These are phyloP conservation scores for Holothuria scabra DNA, from an alignment of 53 echinoderm and acorn worm genomes.

Conservation along the genomic window DNA sequence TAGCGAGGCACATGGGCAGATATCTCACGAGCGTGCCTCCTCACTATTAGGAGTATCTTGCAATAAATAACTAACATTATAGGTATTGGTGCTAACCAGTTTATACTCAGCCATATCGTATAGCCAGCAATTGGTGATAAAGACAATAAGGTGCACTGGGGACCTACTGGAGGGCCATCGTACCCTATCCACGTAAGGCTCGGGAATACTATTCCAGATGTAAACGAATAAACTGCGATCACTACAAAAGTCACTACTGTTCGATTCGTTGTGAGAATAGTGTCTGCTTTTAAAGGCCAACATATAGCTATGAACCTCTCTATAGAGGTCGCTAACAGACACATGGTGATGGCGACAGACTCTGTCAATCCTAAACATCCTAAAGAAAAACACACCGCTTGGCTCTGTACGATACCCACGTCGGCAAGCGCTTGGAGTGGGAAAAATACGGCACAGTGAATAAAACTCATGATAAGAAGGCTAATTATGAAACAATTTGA, in stretches of 20 bases:
- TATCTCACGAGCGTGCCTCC: constrained; percentile 30
- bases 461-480: constrained; percentile 15
- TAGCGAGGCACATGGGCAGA: constrained; percentile 6
- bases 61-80: constrained; percentile 32
- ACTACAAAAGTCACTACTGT: constrained; percentile 4
- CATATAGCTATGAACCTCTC: constrained; percentile 45
- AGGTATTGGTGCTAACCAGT: constrained; percentile 31
- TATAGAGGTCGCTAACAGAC: constrained; percentile 21
- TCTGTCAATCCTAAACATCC: constrained; percentile 25
- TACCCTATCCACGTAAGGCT: constrained; percentile 38
- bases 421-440: constrained; percentile 27
- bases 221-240: constrained; percentile 13
- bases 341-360: constrained; percentile 33
- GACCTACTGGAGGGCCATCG: not conserved
- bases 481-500: constrained; percentile 41
- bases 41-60: constrained; percentile 15
- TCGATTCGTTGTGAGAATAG: constrained; percentile 26
- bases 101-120: constrained; percentile 15
- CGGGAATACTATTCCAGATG: constrained; percentile 34
- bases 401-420: not conserved
- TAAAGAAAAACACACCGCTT: constrained; percentile 14
- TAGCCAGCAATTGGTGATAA: constrained; percentile 16
- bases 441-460: constrained; percentile 33
- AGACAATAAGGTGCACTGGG: constrained; percentile 14
- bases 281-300: constrained; percentile 32